A percentile compares a stretch with the other conserved stretches of the same genome.
These are phyloP conservation scores for Parazoanthus darwini DNA, from an alignment of 92 coral and sea anemone species.

Conservation along the genomic window DNA sequence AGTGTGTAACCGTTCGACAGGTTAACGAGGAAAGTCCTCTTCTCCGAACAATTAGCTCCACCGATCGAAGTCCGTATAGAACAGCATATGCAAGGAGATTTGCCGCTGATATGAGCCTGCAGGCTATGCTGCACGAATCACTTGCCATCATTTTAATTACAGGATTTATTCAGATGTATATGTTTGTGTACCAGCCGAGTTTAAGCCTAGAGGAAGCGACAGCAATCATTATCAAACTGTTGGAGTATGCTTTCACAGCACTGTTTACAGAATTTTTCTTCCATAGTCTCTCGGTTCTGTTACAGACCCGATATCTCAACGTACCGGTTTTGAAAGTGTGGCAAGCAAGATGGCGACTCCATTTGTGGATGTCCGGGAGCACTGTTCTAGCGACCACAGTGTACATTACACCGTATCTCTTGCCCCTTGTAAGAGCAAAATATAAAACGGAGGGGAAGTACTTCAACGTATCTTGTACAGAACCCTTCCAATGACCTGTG, in stretches of 20 bases:
- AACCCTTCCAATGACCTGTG: background rate
- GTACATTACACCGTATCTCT: background rate
- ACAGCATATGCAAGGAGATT: background rate
- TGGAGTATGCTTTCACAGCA: background rate
- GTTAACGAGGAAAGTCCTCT: background rate
- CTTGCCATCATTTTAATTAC: background rate
- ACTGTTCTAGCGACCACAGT: background rate
- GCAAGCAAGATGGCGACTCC: background rate
- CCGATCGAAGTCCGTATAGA: background rate
- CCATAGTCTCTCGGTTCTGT: background rate
- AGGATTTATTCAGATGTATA: background rate
- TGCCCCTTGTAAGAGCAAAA: background rate
- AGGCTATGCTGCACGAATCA: constrained; percentile 1
- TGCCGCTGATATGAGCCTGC: constrained; percentile 8
- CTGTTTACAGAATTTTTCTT: constrained; percentile 1
- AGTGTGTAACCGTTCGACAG: constrained; percentile 2
- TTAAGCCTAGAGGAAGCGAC: background rate
- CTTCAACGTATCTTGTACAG: background rate
- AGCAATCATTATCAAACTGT: background rate
- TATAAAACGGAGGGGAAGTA: background rate
- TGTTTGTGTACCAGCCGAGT: background rate
- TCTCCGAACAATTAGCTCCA: background rate
- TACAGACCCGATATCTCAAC: too few species aligned
- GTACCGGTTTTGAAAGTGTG: background rate
- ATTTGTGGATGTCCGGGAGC: background rate